Base-by-base conservation (phyloP, 2,797 vertebrate genomes). In the Mormyrus hasselquistii region DNA sequence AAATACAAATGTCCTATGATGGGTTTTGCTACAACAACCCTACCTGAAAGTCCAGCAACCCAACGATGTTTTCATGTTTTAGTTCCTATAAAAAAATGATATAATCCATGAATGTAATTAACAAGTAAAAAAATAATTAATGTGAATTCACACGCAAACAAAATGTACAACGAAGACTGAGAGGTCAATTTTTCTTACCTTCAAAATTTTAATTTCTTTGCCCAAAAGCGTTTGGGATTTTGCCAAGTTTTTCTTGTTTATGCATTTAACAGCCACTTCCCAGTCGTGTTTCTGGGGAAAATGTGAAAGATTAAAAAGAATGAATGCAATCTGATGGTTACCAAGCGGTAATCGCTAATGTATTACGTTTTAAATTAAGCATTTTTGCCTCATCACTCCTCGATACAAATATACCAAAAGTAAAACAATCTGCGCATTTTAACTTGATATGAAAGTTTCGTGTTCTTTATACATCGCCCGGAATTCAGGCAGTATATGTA, bases 131-230 rank as follows among this genome's bases (percentile, higher is more conserved):
- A 88, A 22, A 29, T 8, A n/a, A 8, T 14, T 34, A 1, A 86
- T 0, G 62, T 2, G 3, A n/a, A 16, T 50, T 38, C 16, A 82
- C 22, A 84, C 9, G 57, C 53, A 19, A 2, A 83, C 29, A 53
- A 87, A 2, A 50, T 12, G 25, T 44, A 50, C 19, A 22, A 84
- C 44, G 1, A 49, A 22, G 44, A 9, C 41, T 29, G 7, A 83
- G 16, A 38, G 29, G n/a, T 73, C 8, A n/a, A 49, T 29, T 57
- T 2, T 52, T 4, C 92, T 93, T 96, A 99, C 98, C 98, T 99
- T 99, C 69, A 99, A 93, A 91, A 99, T 99, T 93, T 98, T 98
- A 73, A 99, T 99, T 92, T 99, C 99, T 94, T 99, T 99, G 59
- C 97, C 97, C 88, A 99, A 94, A 52, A 99, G 94, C n/a, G 97